Percentiles rank a stretch among this genome's conserved stretches.
Conservation (phyloP, 2,113 vertebrate genomes). For the Paracanthobrama guichenoti region DNA sequence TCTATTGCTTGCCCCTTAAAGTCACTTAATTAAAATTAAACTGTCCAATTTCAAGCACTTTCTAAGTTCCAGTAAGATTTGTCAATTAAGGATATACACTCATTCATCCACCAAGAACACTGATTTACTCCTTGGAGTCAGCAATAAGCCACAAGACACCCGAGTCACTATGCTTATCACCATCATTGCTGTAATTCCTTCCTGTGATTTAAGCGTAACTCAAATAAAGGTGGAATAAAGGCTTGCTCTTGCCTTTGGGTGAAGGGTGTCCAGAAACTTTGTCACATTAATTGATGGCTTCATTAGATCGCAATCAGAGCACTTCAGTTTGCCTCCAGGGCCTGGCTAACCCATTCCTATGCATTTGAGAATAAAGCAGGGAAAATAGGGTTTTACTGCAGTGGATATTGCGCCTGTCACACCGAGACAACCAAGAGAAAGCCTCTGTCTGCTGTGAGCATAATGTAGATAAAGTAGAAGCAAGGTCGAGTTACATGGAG, state of each 20-base stretch:
- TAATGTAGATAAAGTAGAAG: constrained; percentile 53
- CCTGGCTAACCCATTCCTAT: constrained; percentile 48
- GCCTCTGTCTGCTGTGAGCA: constrained; percentile 34
- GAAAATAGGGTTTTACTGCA: constrained; percentile 50
- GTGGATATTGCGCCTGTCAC: constrained; percentile 40
- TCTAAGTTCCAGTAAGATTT: neutral
- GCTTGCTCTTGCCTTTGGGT: constrained; percentile 46
- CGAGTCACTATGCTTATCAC: constrained; percentile 32
- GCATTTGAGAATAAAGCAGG: constrained; percentile 39
- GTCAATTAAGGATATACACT: neutral
- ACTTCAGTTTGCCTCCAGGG: constrained; percentile 46
- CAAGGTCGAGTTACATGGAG: constrained; percentile 23
- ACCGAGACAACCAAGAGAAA: constrained; percentile 26
- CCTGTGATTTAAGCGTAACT: constrained; percentile 44
- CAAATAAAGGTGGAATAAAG: constrained; percentile 52
- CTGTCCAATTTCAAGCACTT: neutral
- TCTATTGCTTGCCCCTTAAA: neutral
- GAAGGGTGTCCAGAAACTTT: constrained; percentile 57
- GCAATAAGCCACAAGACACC: constrained; percentile 19
- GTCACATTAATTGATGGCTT: constrained; percentile 61
- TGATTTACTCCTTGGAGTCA: constrained; percentile 28
- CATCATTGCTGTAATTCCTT: constrained; percentile 44
- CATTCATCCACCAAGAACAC: neutral
- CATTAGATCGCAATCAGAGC: constrained; percentile 56
- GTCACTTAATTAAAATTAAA: neutral